Conservation (phyloP, 2,888 invertebrate genomes). For the Drosophila yooni region DNA sequence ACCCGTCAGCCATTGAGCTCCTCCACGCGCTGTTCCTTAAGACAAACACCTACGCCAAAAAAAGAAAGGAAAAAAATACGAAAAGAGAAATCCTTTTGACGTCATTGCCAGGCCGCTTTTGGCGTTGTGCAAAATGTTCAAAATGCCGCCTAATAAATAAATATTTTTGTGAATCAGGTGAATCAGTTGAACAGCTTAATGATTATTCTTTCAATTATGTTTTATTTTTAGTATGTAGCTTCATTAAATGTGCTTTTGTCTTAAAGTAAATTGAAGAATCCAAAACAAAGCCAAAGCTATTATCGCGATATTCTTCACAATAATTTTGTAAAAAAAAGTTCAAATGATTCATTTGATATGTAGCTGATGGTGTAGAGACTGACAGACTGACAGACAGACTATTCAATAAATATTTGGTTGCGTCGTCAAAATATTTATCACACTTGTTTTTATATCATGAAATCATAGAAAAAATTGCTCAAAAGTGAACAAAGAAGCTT, state of each 20-base stretch:
- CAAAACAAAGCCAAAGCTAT: not conserved
- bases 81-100: conserved; percentile 68
- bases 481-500: not conserved
- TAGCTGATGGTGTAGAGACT: not conserved
- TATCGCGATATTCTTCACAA: not conserved
- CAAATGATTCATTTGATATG: not conserved
- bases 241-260: not conserved
- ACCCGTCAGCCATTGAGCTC: conserved; percentile 28
- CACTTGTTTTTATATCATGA: not conserved
- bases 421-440: not conserved
- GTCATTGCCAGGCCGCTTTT: conserved; percentile 52
- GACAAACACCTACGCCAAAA: conserved; percentile 59
- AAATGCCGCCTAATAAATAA: not conserved
- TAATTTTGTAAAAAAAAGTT: not conserved
- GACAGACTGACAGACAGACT: not conserved
- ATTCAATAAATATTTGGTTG: not conserved
- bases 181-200: not conserved
- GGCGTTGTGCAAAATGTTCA: conserved; percentile 5
- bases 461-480: not conserved
- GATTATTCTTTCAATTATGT: not conserved
- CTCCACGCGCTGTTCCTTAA: conserved; percentile 59
- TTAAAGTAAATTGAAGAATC: not conserved
- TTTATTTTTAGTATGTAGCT: not conserved
- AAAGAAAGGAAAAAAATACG: not conserved
- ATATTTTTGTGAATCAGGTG: not conserved